Evolutionary conservation across 1,140 invertebrate genomes (phyloP), one percentile per base, ranked within the genome.

Genomic region (Macrobrachium nipponense): DNA sequence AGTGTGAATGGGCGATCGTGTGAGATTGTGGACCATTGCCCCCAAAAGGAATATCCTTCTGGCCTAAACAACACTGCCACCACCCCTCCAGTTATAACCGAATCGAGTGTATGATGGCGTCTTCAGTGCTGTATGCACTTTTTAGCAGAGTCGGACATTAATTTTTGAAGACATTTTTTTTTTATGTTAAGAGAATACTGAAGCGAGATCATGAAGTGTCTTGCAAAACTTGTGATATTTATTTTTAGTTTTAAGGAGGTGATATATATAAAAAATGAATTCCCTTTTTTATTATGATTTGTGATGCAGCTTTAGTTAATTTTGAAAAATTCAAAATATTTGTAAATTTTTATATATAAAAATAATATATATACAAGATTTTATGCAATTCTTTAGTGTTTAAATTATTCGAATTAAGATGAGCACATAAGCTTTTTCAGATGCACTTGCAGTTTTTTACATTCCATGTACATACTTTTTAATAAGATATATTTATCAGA

Each of bases 391-490:
- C 70, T 36, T n/a, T 23, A 76, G 44, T 23, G 43, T 76, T 75
- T 75, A 76, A 27, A 64, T 61, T 75, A 60, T 78, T 68, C 66
- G 36, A 14, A 70, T 70, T 70, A 27, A 62, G 61, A 62, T 77
- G 72, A 61, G 84, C 84, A 86, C 77, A 80, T 79, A 75, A 17
- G 84, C 77, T 73, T 79, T 58, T 72, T 51, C 68, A 64, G 64
- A 60, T 81, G 62, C 76, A 68, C 66, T 27, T 80, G 78, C 84
- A 85, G 60, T 27, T 86, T 86, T 79, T 80, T 86, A 86, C 84
- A 86, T 86, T 86, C 84, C 84, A 86, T 86, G 84, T 86, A 86
- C 64, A 86, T 86, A 86, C 72, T 86, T 86, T 86, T 86, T 86
- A 86, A 66, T 44, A 68, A 73, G 62, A 80, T 73, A 86, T 80